Conservation (phyloP, 2,113 vertebrate species). For the Tenebrosternarchus preto region DNA sequence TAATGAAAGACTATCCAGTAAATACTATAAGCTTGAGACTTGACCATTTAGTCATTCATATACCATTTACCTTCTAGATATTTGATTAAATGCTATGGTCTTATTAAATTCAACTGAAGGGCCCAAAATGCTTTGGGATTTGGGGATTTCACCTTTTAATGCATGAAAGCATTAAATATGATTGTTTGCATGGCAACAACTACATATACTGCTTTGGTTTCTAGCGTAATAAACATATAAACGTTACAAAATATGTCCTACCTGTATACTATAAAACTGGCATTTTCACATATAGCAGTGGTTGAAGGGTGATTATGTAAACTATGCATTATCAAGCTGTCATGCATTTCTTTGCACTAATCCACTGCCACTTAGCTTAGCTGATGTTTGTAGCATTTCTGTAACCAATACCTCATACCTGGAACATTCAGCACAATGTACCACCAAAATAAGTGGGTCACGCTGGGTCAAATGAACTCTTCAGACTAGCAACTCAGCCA, state of each 20-base stretch:
- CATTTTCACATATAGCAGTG: neutral
- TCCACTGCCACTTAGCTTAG: neutral
- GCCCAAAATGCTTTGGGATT: slow-evolving; percentile 3
- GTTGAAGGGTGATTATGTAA: neutral
- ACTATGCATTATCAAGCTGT: neutral
- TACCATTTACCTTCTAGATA: neutral
- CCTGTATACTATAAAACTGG: neutral
- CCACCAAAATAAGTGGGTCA: neutral
- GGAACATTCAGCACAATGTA: neutral
- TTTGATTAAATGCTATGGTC: slow-evolving; percentile 50
- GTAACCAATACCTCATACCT: neutral
- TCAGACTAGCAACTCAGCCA: neutral
- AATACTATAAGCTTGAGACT: neutral
- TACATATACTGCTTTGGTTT: neutral
- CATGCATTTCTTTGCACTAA: neutral
- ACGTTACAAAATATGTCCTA: neutral
- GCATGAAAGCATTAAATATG: slow-evolving; percentile 51
- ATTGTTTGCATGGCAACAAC: slow-evolving; percentile 41
- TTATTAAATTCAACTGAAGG: slow-evolving; percentile 8
- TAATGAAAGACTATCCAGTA: neutral
- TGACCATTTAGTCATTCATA: neutral
- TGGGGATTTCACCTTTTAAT: slow-evolving; percentile 17
- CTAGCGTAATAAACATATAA: neutral
- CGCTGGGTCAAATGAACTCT: neutral
- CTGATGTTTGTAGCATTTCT: too few relatives aligned